Conservation (phyloP, 2,888 invertebrate species). For the Hecatera dysodea region DNA sequence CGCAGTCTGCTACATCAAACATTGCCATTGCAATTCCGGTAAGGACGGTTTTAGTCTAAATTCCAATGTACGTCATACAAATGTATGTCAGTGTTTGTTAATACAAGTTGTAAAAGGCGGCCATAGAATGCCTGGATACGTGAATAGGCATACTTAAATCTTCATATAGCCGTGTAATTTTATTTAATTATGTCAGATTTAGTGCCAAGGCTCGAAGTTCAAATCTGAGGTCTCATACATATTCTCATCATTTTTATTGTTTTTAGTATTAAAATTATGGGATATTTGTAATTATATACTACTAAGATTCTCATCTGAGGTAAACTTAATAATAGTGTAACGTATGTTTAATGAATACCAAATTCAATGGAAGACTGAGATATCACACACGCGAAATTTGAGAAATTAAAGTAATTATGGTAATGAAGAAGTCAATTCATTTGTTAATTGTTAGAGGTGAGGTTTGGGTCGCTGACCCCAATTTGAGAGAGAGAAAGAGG, state of each 20-base stretch:
- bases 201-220: constrained; percentile 64
- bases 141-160: constrained; percentile 16
- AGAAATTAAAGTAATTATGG: constrained; percentile 35
- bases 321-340: constrained; percentile 49
- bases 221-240: constrained; percentile 48
- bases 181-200: constrained; percentile 18
- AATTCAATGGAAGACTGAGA: constrained; percentile 40
- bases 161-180: constrained; percentile 5
- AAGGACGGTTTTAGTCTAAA: not conserved
- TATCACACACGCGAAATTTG: constrained; percentile 50
- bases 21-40: not conserved
- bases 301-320: constrained; percentile 48
- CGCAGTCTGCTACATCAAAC: too few relatives aligned
- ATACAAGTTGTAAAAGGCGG: not conserved
- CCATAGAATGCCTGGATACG: constrained; percentile 6
- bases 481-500: constrained; percentile 12
- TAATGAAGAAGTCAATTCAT: constrained; percentile 29
- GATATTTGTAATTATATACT: constrained; percentile 39
- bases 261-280: constrained; percentile 27
- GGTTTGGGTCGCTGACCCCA: not conserved
- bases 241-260: constrained; percentile 60
- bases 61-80: not conserved
- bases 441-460: constrained; percentile 16
- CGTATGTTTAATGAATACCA: constrained; percentile 42
- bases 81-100: not conserved